These are phyloP conservation scores for Drosophila austrosaltans DNA, from an alignment of 2,888 invertebrate genomes.

Conservation along the genomic window DNA sequence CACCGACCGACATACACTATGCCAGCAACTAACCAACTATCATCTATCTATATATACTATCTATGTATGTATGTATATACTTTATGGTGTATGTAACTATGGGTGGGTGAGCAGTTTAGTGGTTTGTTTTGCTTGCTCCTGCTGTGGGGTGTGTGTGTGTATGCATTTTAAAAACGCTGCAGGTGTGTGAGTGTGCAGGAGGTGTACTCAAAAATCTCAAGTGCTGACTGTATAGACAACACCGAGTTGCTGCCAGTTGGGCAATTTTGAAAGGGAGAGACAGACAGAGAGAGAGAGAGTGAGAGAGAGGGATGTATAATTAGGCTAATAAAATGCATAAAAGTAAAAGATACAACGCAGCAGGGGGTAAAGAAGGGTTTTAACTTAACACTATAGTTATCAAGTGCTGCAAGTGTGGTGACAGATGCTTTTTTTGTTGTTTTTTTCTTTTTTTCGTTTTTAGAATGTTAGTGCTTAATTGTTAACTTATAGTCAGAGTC, in stretches of 20 bases:
- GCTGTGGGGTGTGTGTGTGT: constrained; percentile 17
- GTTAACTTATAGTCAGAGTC: constrained; percentile 66
- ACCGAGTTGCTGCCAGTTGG: constrained; percentile 35
- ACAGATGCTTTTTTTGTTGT: constrained; percentile 24
- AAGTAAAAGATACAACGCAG: neutral
- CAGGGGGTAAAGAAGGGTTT: constrained; percentile 13
- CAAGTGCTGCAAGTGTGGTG: constrained; percentile 36
- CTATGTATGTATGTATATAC: constrained; percentile 20
- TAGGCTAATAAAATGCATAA: constrained; percentile 48
- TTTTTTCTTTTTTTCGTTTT: constrained; percentile 51
- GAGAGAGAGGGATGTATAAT: constrained; percentile 21
- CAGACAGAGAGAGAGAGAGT: neutral
- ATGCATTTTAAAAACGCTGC: constrained; percentile 50
- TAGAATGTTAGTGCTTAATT: constrained; percentile 33
- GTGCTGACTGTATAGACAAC: constrained; percentile 53
- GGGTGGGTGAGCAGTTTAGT: constrained; percentile 15
- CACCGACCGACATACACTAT: constrained; percentile 38
- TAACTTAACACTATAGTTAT: constrained; percentile 49
- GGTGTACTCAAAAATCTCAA: constrained; percentile 56
- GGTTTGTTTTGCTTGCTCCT: constrained; percentile 14
- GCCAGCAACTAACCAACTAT: constrained; percentile 4
- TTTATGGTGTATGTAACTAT: constrained; percentile 11
- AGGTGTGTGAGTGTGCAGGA: constrained; percentile 59
- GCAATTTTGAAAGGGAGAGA: constrained; percentile 35
- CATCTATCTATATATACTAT: neutral